These are phyloP conservation scores for Chaitophorus viminalis DNA, from an alignment of 2,888 invertebrate species.

Conservation along the genomic window DNA sequence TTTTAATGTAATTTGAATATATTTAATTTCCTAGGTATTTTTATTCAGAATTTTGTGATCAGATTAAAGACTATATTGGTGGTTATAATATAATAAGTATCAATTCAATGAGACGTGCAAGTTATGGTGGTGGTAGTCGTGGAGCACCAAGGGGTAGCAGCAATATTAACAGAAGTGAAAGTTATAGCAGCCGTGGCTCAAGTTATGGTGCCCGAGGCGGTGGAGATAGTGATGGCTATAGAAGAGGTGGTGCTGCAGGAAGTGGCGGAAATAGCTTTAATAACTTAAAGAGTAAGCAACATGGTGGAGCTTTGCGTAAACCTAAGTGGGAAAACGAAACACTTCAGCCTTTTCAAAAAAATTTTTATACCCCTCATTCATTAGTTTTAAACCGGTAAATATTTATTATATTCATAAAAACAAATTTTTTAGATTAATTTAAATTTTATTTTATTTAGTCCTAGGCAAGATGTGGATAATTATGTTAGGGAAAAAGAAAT, in stretches of 20 bases:
- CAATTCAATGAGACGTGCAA: constrained; percentile 63
- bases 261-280: constrained; percentile 65
- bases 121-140: constrained; percentile 67
- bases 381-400: constrained; percentile 71
- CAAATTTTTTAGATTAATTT: constrained; percentile 52
- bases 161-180: constrained; percentile 64
- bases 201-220: constrained; percentile 64
- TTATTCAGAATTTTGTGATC: background rate
- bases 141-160: constrained; percentile 65
- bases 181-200: constrained; percentile 68
- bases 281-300: constrained; percentile 64
- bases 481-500: constrained; percentile 85
- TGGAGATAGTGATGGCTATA: constrained; percentile 63
- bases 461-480: constrained; percentile 75
- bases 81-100: background rate
- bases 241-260: constrained; percentile 67
- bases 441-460: constrained; percentile 68
- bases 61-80: background rate
- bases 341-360: constrained; percentile 89
- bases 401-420: constrained; percentile 19
- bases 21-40: background rate
- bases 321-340: constrained; percentile 87
- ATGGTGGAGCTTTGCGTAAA: constrained; percentile 75
- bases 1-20: background rate
- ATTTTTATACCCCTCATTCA: constrained; percentile 89